Base-by-base conservation (phyloP, 2,888 invertebrate genomes). In the Eremobia ochroleuca region DNA sequence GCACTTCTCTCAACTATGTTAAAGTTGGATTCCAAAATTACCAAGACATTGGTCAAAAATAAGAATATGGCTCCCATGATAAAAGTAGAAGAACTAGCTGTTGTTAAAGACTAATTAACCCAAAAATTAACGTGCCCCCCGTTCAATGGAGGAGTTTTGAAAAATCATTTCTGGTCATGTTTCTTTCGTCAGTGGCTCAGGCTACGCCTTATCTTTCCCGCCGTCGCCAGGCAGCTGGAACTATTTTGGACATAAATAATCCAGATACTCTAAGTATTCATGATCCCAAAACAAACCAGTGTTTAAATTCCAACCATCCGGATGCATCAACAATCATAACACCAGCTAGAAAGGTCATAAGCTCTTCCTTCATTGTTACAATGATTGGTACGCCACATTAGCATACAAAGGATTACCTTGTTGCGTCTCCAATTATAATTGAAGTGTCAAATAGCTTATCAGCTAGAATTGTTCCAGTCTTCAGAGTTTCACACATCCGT, bases 341-440 rank as follows among this genome's bases (percentile, higher is more conserved):
- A 82, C 28, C 72, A 4, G 52, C 58, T 31, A 72, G 75, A 88
- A 88, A 88, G 88, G 87, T 87, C 88, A 85, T 43, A 67, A 69
- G 66, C 52, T 84, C 88, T 88, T 89, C 90, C 87, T 72, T 68
- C 85, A 89, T 88, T 91, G 82, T 88, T 85, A 90, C 88, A 87
- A 83, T 81, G 80, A 88, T 87, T 83, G 86, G 74, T 76, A n/a
- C 49, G 67, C 43, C 28, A 70, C 34, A 93, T 94, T 94, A 89
- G 83, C 93, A 94, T 93, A 93, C 94, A 93, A 93, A 92, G 90
- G 82, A 66, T 86, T 84, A 78, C 85, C 87, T 89, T 86, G 89
- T 85, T 78, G 75, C 83, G 87, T 88, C 81, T 82, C 82, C 89
- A 89, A 88, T 89, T 91, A 82, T 86, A 87, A 92, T 92, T 91